Conservation (phyloP, 1,140 invertebrate species). For the Sinonovacula constricta region DNA sequence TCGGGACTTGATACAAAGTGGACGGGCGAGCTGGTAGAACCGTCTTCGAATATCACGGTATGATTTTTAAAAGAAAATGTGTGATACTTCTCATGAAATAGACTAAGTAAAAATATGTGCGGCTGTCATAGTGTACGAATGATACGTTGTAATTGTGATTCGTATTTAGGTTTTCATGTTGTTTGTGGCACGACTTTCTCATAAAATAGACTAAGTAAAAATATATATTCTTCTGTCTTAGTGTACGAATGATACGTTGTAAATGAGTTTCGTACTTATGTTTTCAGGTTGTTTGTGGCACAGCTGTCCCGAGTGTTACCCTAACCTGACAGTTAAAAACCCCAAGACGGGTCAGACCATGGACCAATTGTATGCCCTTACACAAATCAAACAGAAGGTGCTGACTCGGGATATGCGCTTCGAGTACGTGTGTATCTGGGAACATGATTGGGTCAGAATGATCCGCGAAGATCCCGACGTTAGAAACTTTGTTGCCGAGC, state of each 20-base stretch:
- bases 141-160: no score
- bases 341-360: constrained; percentile 18
- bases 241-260: no score
- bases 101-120: no score
- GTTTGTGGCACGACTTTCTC: no score
- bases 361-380: constrained; percentile 12
- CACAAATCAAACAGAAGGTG: constrained; percentile 5
- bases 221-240: no score
- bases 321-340: neutral
- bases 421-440: constrained; percentile 35
- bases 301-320: constrained; percentile 9
- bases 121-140: no score
- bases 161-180: no score
- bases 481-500: constrained; percentile 1
- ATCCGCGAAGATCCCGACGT: neutral
- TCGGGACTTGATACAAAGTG: neutral
- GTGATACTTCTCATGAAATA: no score
- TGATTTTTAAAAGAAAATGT: no score
- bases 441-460: constrained; percentile 15
- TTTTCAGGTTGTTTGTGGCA: no score
- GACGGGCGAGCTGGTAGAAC: neutral
- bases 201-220: no score
- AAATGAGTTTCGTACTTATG: no score
- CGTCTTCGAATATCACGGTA: neutral
- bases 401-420: neutral